Conservation (phyloP, 2,797 vertebrate species). For the Hozukius guyotensis region DNA sequence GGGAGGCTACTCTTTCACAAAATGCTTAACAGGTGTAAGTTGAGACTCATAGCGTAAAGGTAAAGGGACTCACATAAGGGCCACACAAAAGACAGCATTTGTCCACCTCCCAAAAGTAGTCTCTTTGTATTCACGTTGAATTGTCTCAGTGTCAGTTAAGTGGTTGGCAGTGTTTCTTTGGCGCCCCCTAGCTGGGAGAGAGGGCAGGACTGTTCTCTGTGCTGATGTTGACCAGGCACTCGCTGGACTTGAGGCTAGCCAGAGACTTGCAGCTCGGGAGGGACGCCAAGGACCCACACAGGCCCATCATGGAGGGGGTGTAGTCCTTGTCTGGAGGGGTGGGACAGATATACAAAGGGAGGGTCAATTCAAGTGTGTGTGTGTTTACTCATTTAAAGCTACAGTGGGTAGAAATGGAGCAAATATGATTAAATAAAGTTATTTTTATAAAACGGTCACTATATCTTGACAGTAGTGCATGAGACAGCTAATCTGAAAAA, state of each 20-base stretch:
- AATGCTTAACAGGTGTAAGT: slow-evolving; percentile 31
- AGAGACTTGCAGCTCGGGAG: slow-evolving; percentile 96
- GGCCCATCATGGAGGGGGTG: slow-evolving; percentile 95
- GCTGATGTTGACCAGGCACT: slow-evolving; percentile 97
- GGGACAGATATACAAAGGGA: slow-evolving; percentile 5
- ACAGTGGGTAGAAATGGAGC: too few species aligned
- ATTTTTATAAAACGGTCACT: too few species aligned
- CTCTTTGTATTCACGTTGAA: slow-evolving; percentile 37
- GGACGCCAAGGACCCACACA: slow-evolving; percentile 95
- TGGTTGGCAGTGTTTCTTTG: slow-evolving; percentile 64
- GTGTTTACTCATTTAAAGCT: not conserved
- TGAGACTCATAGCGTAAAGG: slow-evolving; percentile 46
- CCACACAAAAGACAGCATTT: slow-evolving; percentile 26
- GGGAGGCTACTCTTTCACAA: slow-evolving; percentile 45
- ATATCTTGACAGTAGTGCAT: too few species aligned
- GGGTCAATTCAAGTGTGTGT: not conserved
- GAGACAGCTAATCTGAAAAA: too few species aligned
- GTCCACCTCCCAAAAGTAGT: slow-evolving; percentile 35
- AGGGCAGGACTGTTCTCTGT: slow-evolving; percentile 93
- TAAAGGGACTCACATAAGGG: slow-evolving; percentile 52
- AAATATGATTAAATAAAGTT: too few species aligned
- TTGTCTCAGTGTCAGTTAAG: slow-evolving; percentile 55
- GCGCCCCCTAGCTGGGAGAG: slow-evolving; percentile 91
- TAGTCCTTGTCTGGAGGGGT: slow-evolving; percentile 90
- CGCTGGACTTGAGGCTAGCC: slow-evolving; percentile 96